Evolutionary conservation across 2,113 vertebrate species (phyloP).

Genomic region (Tursiops truncatus): DNA sequence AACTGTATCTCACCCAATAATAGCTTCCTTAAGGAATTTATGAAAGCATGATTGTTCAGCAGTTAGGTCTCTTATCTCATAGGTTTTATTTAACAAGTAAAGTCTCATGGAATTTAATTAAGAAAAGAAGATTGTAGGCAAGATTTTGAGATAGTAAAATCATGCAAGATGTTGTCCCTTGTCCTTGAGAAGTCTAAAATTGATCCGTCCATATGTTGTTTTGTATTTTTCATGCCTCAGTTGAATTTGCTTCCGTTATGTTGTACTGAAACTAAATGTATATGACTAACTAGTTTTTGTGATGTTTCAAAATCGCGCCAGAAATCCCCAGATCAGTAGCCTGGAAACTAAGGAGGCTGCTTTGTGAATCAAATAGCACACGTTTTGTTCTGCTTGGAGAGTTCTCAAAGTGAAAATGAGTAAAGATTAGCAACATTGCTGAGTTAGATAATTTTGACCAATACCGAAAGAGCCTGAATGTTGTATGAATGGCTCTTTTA

Average conservation of each 20-base stretch:
- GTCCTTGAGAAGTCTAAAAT: slow-evolving; percentile 24
- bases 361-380: slow-evolving; percentile 40
- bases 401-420: slow-evolving; percentile 34
- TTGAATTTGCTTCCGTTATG: slow-evolving; percentile 26
- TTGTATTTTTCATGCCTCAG: not conserved
- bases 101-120: slow-evolving; percentile 43
- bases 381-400: not conserved
- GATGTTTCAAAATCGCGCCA: slow-evolving; percentile 33
- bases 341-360: slow-evolving; percentile 11
- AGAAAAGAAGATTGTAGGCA: slow-evolving; percentile 36
- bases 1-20: slow-evolving; percentile 64
- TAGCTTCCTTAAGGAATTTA: slow-evolving; percentile 42
- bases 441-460: not conserved
- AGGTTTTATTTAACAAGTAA: slow-evolving; percentile 28
- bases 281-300: slow-evolving; percentile 2
- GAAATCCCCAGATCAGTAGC: slow-evolving; percentile 10
- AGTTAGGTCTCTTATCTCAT: slow-evolving; percentile 46
- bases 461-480: not conserved
- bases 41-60: slow-evolving; percentile 46
- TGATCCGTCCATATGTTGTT: slow-evolving; percentile 9
- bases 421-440: not conserved
- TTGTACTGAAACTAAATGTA: slow-evolving; percentile 41
- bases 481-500: not conserved
- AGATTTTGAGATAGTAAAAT: slow-evolving; percentile 42
- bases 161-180: slow-evolving; percentile 4